A percentile compares a stretch with the other conserved stretches of the same genome.
Conservation (phyloP, 1,140 invertebrate genomes). For the Brachionus asplanchnoidis region DNA sequence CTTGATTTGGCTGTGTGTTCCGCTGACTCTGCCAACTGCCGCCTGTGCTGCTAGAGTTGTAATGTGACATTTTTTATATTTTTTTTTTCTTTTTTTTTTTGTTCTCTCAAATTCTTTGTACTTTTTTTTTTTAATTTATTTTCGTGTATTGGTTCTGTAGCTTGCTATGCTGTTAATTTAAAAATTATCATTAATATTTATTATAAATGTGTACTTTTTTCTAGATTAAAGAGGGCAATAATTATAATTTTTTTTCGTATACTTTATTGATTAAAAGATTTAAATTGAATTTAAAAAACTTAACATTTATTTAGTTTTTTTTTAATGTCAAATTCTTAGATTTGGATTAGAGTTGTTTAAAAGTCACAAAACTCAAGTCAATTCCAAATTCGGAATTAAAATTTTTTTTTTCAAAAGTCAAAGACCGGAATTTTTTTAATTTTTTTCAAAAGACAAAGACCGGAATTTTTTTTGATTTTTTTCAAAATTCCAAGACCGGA, state of each 20-base stretch:
- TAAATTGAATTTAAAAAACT: background rate
- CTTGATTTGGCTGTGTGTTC: background rate
- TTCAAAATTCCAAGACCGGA: too few relatives aligned
- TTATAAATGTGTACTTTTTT: background rate
- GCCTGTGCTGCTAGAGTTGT: background rate
- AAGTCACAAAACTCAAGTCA: too few relatives aligned
- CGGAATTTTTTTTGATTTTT: too few relatives aligned
- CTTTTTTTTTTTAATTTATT: too few relatives aligned
- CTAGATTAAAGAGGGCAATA: background rate
- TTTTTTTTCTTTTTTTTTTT: background rate
- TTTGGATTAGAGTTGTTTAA: too few relatives aligned
- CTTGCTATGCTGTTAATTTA: background rate
- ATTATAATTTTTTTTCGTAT: background rate
- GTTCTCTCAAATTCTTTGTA: too few relatives aligned
- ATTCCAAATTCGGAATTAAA: too few relatives aligned
- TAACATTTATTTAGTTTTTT: background rate
- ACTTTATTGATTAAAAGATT: background rate
- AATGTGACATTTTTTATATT: conserved; percentile 13
- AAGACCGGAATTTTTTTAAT: too few relatives aligned
- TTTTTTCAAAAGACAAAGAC: too few relatives aligned
- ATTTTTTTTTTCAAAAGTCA: too few relatives aligned
- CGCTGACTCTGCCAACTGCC: conserved; percentile 24
- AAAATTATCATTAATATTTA: background rate
- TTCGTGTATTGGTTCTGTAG: background rate
- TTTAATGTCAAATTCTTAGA: too few relatives aligned